phyloP scores from a whole-genome alignment of 2,888 invertebrate species.

The Schizotus pectinicornis region DNA sequence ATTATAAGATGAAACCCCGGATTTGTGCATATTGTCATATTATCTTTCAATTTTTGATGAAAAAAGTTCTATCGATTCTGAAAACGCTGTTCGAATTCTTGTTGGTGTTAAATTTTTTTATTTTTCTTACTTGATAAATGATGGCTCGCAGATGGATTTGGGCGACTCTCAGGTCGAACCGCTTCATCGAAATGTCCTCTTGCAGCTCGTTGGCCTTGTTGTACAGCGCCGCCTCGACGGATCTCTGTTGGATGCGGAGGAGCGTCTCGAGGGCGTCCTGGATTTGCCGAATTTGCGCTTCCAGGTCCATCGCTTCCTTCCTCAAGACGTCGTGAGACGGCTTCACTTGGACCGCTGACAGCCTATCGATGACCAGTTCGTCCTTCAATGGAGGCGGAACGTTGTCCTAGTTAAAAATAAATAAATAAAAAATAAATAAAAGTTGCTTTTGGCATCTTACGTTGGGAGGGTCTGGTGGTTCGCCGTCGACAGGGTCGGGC shows the following conservation, averaged over 20 bases:
- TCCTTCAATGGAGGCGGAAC: constrained; percentile 79
- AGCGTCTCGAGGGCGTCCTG: constrained; percentile 86
- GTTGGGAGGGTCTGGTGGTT: constrained; percentile 57
- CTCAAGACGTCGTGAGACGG: constrained; percentile 78
- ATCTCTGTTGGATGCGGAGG: constrained; percentile 77
- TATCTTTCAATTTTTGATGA: no score
- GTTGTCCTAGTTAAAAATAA: constrained; percentile 64
- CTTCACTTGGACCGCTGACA: constrained; percentile 73
- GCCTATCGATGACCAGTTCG: constrained; percentile 82
- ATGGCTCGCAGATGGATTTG: constrained; percentile 90
- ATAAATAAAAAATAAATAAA: not conserved
- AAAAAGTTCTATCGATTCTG: no score
- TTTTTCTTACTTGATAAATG: constrained; percentile 78
- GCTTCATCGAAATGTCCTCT: constrained; percentile 93
- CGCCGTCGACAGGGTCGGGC: constrained; percentile 56
- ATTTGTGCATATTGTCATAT: no score
- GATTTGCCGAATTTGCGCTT: constrained; percentile 85
- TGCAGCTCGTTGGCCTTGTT: constrained; percentile 95
- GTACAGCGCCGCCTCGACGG: constrained; percentile 81
- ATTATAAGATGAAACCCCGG: no score
- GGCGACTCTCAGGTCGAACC: constrained; percentile 90
- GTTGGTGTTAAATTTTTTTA: no score
- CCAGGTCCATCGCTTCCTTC: constrained; percentile 84
- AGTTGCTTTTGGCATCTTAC: constrained; percentile 51
- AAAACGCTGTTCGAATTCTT: no score